Evolutionary conservation across 2,797 vertebrate genomes (phyloP), one percentile per base, ranked within the genome.

Genomic region (Hybognathus amarus): DNA sequence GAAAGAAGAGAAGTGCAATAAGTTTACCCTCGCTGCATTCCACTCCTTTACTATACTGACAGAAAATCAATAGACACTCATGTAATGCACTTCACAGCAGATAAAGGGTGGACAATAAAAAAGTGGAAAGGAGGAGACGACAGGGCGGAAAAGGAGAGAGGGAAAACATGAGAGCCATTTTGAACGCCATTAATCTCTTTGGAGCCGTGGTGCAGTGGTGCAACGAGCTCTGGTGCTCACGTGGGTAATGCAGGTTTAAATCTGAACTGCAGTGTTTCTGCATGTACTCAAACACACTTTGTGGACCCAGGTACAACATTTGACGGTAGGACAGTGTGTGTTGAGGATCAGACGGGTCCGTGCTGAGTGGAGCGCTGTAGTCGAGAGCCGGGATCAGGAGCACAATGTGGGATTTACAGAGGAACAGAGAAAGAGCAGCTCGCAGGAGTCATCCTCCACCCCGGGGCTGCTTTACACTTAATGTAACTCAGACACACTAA

Each of bases 41-140:
- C 68, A 66, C 84, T 85, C 70, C 87, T 87, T 83, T 86, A 90
- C 86, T 88, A 90, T 90, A 88, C 90, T 87, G 86, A 89, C 91
- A 91, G 87, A 89, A n/a, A 92, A 93, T 94, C 93, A 93, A 94
- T 93, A 91, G 89, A 87, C 85, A 87, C 89, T 92, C 42, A 36
- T 93, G 91, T 92, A 90, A 92, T 92, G 93, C 90, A 92, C 91
- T 93, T 91, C 89, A 86, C 61, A 50, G 89, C 83, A 89, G 90
- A 92, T 93, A 91, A 93, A 85, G 67, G 47, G 66, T 54, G 56
- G 40, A 69, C 74, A 30, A 71, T 56, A 82, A 77, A 85, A 69
- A 82, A 38, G 40, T 54, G 38, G 38, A 45, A 54, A 42, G n/a
- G 42, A 15, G 27, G 33, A 61, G 30, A 70, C 42, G 27, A 61